phyloP scores from a whole-genome alignment of 2,113 vertebrate genomes.

The Corythaeola cristata region DNA sequence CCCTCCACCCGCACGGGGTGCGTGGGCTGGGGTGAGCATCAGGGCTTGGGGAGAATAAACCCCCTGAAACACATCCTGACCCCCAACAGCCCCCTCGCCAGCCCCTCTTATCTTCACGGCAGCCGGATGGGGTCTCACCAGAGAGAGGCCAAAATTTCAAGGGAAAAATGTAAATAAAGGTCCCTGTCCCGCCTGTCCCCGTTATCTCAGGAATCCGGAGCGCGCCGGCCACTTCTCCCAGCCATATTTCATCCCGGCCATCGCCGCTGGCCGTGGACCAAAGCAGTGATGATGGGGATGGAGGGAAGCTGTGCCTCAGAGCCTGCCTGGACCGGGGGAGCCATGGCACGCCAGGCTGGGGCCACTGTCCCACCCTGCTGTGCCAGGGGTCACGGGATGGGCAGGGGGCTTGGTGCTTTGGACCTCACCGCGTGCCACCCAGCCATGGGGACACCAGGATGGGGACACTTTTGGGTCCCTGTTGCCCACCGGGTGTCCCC shows the following conservation, averaged over 20 bases:
- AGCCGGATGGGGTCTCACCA: neutral
- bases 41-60: neutral
- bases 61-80: neutral
- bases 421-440: accelerated
- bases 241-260: slow-evolving; percentile 10
- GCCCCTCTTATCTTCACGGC: slow-evolving; percentile 4
- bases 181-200: slow-evolving; percentile 41
- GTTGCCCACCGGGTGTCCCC: neutral
- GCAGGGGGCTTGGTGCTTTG: neutral
- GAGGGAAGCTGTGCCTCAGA: neutral
- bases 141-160: slow-evolving; percentile 16
- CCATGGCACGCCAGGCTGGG: accelerated
- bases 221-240: neutral
- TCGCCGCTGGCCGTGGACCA: neutral
- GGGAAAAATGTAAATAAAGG: slow-evolving; percentile 59
- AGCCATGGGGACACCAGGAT: neutral
- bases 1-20: accelerated
- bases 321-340: accelerated
- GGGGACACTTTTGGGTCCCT: neutral
- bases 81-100: neutral
- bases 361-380: neutral
- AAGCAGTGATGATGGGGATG: neutral
- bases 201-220: slow-evolving; percentile 57
- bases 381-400: neutral
- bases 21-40: accelerated